A percentile compares a stretch with the other conserved stretches of the same genome.
These are phyloP conservation scores for Rhopalosiphum nymphaeae DNA, from an alignment of 2,888 invertebrate genomes.

Conservation along the genomic window DNA sequence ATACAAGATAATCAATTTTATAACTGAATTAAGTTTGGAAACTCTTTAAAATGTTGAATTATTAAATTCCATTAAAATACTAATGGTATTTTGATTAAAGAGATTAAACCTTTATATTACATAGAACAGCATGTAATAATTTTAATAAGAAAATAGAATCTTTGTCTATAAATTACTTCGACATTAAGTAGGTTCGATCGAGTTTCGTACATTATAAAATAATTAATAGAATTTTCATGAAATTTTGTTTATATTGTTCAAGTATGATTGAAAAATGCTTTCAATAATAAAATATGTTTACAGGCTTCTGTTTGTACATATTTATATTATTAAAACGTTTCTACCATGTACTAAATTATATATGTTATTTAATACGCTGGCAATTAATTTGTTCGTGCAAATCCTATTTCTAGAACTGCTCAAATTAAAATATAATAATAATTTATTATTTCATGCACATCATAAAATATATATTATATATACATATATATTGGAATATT, in stretches of 20 bases:
- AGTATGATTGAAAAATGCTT: neutral
- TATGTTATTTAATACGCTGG: neutral
- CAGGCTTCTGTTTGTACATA: neutral
- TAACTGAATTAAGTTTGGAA: neutral
- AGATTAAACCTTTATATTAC: neutral
- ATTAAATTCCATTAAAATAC: neutral
- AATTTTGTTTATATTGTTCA: neutral
- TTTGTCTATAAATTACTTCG: neutral
- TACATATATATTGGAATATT: neutral
- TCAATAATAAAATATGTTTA: neutral
- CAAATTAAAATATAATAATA: constrained; percentile 46
- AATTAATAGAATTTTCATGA: neutral
- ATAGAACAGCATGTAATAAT: neutral
- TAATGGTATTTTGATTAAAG: neutral
- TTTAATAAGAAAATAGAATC: neutral
- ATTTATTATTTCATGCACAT: constrained; percentile 25
- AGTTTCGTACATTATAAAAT: neutral
- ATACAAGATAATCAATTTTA: neutral
- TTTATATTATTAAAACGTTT: neutral
- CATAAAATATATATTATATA: neutral
- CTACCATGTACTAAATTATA: neutral
- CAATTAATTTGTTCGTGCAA: neutral
- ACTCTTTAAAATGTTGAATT: neutral
- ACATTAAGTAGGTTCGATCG: neutral
- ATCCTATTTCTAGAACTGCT: neutral